Base-by-base conservation (phyloP, 2,113 vertebrate genomes). In the Sebastes fasciatus region DNA sequence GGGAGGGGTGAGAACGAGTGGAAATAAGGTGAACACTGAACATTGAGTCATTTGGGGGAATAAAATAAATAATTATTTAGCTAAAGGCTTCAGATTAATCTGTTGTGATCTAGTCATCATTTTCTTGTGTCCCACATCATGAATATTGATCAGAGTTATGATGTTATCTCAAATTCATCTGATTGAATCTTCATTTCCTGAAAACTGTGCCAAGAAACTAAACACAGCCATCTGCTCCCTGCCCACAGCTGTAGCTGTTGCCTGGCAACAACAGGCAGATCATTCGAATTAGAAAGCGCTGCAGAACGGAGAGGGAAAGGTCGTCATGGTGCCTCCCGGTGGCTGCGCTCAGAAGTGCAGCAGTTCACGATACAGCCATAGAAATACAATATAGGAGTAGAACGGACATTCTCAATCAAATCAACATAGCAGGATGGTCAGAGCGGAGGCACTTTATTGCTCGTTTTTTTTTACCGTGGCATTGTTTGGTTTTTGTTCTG, bases 161-260 rank as follows among this genome's bases (percentile, higher is more conserved):
- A 80, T 61, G 34, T 71, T 77, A 66, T 43, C 19, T 67, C 67
- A 48, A 65, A 58, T 26, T 34, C 62, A 8, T 64, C 77, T 84
- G 77, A 76, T 65, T 77, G 42, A 83, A 73, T 82, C 65, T 88
- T 85, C 55, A 82, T 72, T 82, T 86, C 73, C 68, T 83, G 14
- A 72, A 77, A 83, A 75, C 63, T 17, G 45, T 60, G 69, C 81
- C 76, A 77, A 77, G 42, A 67, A 78, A 52, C 63, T 65, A 26
- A 65, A 77, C 63, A 55, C 73, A 67, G 68, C 76, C 85, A 75
- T 87, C 85, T 90, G 82, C 49, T 85, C 48, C 51, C 48, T 55
- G 54, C 60, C 13, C 52, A 57, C 64, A 55, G 40, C 65, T 52
- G 76, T 61, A 40, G 48, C 26, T 58, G 81, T 67, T 67, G 51